Conservation (phyloP, 2,113 vertebrate species). For the Alaudala cheleensis region DNA sequence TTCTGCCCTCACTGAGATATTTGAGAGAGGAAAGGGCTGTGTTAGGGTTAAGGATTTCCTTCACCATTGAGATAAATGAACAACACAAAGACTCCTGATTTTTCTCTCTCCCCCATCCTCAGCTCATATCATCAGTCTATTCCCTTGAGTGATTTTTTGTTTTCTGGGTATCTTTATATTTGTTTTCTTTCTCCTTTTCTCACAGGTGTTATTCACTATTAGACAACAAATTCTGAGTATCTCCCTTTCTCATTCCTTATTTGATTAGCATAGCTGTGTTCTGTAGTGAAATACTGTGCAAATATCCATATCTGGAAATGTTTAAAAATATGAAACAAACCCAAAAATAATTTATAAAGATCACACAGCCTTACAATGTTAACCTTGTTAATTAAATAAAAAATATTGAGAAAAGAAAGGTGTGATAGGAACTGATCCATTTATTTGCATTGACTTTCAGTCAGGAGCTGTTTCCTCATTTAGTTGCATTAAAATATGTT, state of each 20-base stretch:
- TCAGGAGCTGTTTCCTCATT: neutral
- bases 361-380: neutral
- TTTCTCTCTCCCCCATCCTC: neutral
- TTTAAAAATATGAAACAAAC: neutral
- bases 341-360: neutral
- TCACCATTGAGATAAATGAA: neutral
- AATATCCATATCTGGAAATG: neutral
- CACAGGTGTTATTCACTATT: neutral
- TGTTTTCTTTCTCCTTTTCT: neutral
- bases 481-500: neutral
- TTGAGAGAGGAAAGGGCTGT: neutral
- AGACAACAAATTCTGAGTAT: neutral
- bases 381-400: neutral
- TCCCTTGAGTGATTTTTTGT: neutral
- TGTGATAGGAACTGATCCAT: neutral
- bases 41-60: neutral
- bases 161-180: neutral
- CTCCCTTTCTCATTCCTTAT: neutral
- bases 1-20: neutral
- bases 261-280: neutral
- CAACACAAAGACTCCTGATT: neutral
- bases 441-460: neutral
- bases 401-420: neutral
- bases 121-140: neutral
- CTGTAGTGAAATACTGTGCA: neutral